These are phyloP conservation scores for Phoxinus dragarum DNA, from an alignment of 2,797 vertebrate species.

Conservation along the genomic window DNA sequence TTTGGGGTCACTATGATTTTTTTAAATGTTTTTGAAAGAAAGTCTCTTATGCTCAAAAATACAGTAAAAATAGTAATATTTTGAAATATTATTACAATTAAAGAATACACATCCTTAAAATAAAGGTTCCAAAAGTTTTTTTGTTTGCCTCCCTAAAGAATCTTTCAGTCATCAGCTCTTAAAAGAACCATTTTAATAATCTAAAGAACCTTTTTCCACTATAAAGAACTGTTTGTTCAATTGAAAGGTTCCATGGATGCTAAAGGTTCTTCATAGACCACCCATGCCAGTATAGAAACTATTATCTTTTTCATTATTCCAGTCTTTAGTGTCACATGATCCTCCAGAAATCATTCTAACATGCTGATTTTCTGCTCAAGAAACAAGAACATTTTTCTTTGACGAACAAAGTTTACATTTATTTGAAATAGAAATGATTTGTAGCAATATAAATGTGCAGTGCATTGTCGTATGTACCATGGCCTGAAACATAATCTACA, in stretches of 20 bases:
- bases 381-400: not conserved
- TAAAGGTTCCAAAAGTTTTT: too few species aligned
- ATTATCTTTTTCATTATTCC: not conserved
- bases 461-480: not conserved
- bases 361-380: not conserved
- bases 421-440: not conserved
- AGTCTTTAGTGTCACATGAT: not conserved
- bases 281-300: too few species aligned
- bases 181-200: not conserved
- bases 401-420: not conserved
- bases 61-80: not conserved
- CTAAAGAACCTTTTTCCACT: too few species aligned
- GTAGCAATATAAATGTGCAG: not conserved
- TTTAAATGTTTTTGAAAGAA: not conserved
- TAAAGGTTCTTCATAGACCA: not conserved
- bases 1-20: not conserved
- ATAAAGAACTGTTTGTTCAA: not conserved
- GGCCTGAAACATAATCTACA: not conserved
- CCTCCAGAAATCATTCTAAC: not conserved
- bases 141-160: not conserved
- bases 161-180: not conserved
- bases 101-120: not conserved
- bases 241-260: not conserved
- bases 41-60: not conserved
- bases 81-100: not conserved